Percentiles rank a stretch among this genome's conserved stretches.
These are phyloP conservation scores for Cavia porcellus DNA, from an alignment of 2,113 vertebrate genomes.

Conservation along the genomic window DNA sequence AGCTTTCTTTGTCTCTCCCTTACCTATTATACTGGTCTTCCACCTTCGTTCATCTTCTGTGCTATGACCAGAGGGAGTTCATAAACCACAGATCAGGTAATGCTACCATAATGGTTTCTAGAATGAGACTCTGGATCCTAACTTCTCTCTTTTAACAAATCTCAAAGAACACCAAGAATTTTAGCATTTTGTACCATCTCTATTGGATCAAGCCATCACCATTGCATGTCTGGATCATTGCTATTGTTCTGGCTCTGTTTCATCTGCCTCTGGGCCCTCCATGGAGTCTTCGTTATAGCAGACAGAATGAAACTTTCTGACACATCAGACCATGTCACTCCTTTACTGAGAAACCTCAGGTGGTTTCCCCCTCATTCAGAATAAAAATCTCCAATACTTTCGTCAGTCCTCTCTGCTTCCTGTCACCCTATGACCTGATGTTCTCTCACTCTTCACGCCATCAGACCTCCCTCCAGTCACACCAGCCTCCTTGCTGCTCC, in stretches of 20 bases:
- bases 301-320: neutral
- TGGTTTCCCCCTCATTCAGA: neutral
- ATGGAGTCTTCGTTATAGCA: neutral
- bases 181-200: neutral
- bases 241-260: no score
- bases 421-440: no score
- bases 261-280: neutral
- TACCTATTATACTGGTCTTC: neutral
- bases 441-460: accelerated
- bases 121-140: neutral
- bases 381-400: neutral
- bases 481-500: neutral
- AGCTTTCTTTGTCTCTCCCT: neutral
- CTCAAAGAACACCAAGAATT: neutral
- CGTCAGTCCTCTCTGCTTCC: neutral
- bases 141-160: neutral
- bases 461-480: neutral
- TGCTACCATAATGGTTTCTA: neutral
- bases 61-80: neutral
- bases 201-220: accelerated
- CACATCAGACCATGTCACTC: neutral
- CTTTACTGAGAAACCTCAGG: neutral
- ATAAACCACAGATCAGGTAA: neutral
- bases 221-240: no score
- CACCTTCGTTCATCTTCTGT: neutral